Evolutionary conservation across 2,797 vertebrate species (phyloP).

Genomic region (Manis pentadactyla): DNA sequence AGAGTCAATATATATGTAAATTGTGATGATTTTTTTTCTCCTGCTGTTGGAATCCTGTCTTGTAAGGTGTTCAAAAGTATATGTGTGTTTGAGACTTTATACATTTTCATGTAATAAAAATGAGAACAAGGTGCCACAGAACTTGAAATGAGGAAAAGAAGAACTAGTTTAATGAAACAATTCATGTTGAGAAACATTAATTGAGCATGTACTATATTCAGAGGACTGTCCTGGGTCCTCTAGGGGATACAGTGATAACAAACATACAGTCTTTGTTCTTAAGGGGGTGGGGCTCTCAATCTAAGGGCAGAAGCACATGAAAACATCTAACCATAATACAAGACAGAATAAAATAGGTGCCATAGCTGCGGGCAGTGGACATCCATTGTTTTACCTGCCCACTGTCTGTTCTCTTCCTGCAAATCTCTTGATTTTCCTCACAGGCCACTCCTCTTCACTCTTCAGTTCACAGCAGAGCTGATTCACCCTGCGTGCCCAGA

Average conservation of each 20-base stretch:
- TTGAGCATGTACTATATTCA: background rate
- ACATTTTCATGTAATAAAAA: background rate
- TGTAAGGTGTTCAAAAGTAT: background rate
- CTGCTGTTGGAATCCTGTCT: background rate
- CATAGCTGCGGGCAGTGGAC: background rate
- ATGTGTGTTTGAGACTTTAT: background rate
- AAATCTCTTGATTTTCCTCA: background rate
- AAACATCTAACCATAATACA: background rate
- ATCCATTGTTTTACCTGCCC: background rate
- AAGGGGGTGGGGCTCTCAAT: background rate
- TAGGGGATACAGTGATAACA: background rate
- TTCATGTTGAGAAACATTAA: background rate
- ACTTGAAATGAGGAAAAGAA: conserved; percentile 24
- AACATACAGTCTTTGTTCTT: background rate
- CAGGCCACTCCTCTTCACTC: background rate
- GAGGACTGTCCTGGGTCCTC: background rate
- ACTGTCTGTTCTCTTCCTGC: background rate
- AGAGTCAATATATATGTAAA: background rate
- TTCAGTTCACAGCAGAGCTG: background rate
- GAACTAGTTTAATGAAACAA: conserved; percentile 4
- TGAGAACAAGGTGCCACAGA: background rate
- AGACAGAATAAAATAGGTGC: background rate
- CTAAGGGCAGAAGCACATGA: background rate
- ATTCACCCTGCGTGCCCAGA: background rate
- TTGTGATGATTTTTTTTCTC: background rate